Percentiles rank a stretch among this genome's conserved stretches.
Evolutionary conservation across 2,113 vertebrate species (phyloP).

Genomic region (Rhynchomys soricoides): DNA sequence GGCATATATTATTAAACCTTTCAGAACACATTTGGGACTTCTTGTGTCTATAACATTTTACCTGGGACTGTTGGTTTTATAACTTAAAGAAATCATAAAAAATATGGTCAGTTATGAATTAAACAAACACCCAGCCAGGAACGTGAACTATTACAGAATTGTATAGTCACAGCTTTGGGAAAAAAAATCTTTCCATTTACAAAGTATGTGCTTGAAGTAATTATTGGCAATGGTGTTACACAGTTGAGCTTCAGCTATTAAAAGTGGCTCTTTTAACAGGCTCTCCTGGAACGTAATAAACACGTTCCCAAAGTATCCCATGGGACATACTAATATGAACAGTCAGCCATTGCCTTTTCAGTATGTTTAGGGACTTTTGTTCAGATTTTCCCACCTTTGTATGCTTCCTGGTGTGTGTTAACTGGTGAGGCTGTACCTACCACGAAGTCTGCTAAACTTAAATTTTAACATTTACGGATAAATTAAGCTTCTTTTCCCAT

Average conservation of each 20-base stretch:
- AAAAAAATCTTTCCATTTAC: not conserved
- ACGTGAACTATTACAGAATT: slow-evolving; percentile 8
- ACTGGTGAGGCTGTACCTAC: slow-evolving; percentile 50
- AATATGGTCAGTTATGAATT: not conserved
- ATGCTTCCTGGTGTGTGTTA: slow-evolving; percentile 48
- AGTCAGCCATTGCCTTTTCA: slow-evolving; percentile 35
- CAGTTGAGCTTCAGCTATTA: not conserved
- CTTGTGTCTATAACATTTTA: not conserved
- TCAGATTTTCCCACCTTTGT: not conserved
- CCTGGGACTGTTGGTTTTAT: not conserved
- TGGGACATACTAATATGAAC: slow-evolving; percentile 5
- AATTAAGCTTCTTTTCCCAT: not conserved
- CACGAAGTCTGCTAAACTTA: slow-evolving; percentile 54
- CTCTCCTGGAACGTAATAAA: slow-evolving; percentile 53
- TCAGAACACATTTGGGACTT: slow-evolving; percentile 48
- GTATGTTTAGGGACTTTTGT: slow-evolving; percentile 29
- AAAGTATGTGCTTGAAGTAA: slow-evolving; percentile 11
- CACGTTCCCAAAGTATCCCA: slow-evolving; percentile 28
- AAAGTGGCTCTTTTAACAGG: slow-evolving; percentile 31
- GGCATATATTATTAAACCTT: not conserved
- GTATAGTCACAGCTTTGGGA: slow-evolving; percentile 12
- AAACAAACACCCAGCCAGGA: not conserved
- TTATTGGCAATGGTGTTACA: not conserved
- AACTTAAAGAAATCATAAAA: slow-evolving; percentile 12
- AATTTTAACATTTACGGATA: slow-evolving; percentile 44